These are phyloP conservation scores for Dicaeum eximium DNA, from an alignment of 2,113 vertebrate genomes.

Conservation along the genomic window DNA sequence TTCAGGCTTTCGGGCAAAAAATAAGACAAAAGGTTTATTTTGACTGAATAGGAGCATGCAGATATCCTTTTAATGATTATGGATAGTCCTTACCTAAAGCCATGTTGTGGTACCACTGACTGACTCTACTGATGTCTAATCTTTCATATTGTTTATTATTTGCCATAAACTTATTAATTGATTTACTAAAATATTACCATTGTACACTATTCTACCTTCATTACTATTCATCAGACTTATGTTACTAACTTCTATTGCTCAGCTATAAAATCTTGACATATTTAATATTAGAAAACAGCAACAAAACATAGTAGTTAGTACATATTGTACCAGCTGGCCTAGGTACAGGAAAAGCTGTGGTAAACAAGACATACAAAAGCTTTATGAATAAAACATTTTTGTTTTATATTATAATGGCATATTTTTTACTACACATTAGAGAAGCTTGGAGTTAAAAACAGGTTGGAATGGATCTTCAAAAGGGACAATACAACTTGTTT, in stretches of 20 bases:
- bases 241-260: constrained; percentile 39
- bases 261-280: constrained; percentile 37
- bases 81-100: not conserved
- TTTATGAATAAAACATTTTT: constrained; percentile 53
- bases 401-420: not conserved
- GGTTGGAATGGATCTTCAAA: not conserved
- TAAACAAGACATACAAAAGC: not conserved
- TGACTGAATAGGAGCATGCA: not conserved
- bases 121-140: constrained; percentile 2
- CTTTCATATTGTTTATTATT: constrained; percentile 24
- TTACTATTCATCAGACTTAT: constrained; percentile 31
- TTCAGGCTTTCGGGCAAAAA: not conserved
- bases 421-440: constrained; percentile 1
- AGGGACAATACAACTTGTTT: not conserved
- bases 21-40: not conserved
- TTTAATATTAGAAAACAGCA: constrained; percentile 48
- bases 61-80: not conserved
- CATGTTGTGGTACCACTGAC: not conserved
- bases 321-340: constrained; percentile 6
- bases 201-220: not conserved
- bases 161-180: constrained; percentile 39
- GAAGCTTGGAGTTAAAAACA: not conserved
- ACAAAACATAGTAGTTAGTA: constrained; percentile 25
- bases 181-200: constrained; percentile 34
- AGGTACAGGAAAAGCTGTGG: not conserved